Evolutionary conservation across 2,888 invertebrate species (phyloP).

Genomic region (Dolomedes plantarius): DNA sequence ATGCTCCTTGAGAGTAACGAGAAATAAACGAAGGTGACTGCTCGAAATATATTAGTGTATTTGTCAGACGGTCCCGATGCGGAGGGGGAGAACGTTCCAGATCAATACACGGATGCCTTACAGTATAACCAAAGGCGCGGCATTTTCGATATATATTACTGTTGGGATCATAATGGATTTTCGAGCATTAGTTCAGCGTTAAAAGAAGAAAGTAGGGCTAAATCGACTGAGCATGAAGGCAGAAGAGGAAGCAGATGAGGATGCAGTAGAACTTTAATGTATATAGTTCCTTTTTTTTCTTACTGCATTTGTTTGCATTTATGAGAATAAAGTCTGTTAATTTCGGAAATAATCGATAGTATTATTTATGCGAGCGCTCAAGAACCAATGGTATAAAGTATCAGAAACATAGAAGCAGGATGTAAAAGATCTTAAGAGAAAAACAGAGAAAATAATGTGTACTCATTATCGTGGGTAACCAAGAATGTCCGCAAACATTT

Average conservation of each 20-base stretch:
- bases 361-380: no score
- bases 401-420: no score
- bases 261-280: conserved; percentile 2
- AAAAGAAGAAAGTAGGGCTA: background rate
- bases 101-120: background rate
- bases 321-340: no score
- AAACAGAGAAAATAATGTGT: no score
- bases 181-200: background rate
- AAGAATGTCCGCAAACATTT: no score
- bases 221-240: background rate
- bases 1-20: no score
- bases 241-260: background rate
- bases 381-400: no score
- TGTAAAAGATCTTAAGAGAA: no score
- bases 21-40: background rate
- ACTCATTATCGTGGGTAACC: no score
- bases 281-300: no score
- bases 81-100: background rate
- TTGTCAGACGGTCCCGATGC: background rate
- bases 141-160: background rate
- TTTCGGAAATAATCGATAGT: no score
- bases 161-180: background rate
- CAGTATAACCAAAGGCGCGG: background rate
- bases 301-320: no score
- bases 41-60: background rate